Evolutionary conservation across 1,140 invertebrate species (phyloP), one percentile per base, ranked within the genome.

Genomic region (Stenopsyche tienmushanensis): DNA sequence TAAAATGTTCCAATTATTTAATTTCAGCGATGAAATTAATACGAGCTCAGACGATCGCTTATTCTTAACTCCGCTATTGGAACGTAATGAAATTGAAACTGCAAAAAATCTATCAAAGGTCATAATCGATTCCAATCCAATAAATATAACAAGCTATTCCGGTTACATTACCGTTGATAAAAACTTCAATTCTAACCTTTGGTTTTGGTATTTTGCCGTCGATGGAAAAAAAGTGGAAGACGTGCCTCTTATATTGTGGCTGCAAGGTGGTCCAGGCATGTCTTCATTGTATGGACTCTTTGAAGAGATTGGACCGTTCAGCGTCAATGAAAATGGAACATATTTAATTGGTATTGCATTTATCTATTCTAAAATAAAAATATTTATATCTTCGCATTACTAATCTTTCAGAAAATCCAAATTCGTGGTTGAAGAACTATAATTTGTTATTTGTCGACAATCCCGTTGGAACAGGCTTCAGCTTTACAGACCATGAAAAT

Each of bases 161-260:
- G 79, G 79, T 20, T 81, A 80, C 39, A 62, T 70, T 41, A 91
- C 89, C 0, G 89, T 94, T 2, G 89, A 93, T 71, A 84, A 88
- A 68, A 73, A 83, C 39, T 89, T 82, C 73, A 88, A 91, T 70
- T 91, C 91, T 0, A 93, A 94, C 73, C 82, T 93, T 67, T 94
- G 92, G 78, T 94, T 94, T 76, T 94, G 92, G 92, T 94, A 91
- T 71, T 94, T 94, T 73, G 91, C 91, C 0, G 86, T 90, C 0
- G 75, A 82, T 47, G 72, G 76, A 7, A 73, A 77, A 25, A 67
- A 76, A 0, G 72, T 76, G n/a, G 74, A 81, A 71, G 75, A 80
- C 8, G 87, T 86, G 1, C 91, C 92, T 0, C 84, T 94, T 65
- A 78, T 94, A 13, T 74, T 95, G 10, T 96, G 93, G 93, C 82